Evolutionary conservation across 2,888 invertebrate species (phyloP).

Genomic region (Chorisops tibialis): DNA sequence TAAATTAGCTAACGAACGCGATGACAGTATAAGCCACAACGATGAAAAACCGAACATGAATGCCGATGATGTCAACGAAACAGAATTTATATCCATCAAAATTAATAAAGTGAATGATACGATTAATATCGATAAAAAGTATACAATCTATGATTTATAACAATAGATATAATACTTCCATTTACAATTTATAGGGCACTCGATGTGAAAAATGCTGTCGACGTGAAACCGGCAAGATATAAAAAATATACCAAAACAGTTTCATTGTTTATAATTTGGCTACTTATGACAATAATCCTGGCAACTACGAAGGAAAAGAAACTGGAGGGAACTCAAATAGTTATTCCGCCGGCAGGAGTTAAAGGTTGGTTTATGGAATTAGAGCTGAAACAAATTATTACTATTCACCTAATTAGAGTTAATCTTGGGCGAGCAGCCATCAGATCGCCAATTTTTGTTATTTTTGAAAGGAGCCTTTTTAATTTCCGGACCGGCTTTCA

Average conservation of each 20-base stretch:
- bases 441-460: conserved; percentile 50
- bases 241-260: conserved; percentile 27
- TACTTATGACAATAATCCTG: conserved; percentile 42
- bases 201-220: background rate
- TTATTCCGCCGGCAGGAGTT: conserved; percentile 43
- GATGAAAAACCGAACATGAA: too few relatives aligned
- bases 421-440: conserved; percentile 39
- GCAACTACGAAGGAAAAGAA: conserved; percentile 47
- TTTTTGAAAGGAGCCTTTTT: conserved; percentile 55
- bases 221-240: conserved; percentile 8
- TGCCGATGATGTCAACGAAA: background rate
- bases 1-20: background rate
- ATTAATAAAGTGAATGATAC: conserved; percentile 1
- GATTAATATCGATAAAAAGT: background rate
- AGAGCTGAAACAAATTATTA: background rate
- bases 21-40: background rate
- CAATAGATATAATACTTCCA: background rate
- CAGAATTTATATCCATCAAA: conserved; percentile 5
- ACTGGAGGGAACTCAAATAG: conserved; percentile 45
- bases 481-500: background rate
- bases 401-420: conserved; percentile 36
- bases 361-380: conserved; percentile 40
- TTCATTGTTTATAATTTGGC: conserved; percentile 44
- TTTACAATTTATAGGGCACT: background rate
- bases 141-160: background rate